Conservation (phyloP, 1,140 invertebrate genomes). For the Aphelenchoides fujianensis region DNA sequence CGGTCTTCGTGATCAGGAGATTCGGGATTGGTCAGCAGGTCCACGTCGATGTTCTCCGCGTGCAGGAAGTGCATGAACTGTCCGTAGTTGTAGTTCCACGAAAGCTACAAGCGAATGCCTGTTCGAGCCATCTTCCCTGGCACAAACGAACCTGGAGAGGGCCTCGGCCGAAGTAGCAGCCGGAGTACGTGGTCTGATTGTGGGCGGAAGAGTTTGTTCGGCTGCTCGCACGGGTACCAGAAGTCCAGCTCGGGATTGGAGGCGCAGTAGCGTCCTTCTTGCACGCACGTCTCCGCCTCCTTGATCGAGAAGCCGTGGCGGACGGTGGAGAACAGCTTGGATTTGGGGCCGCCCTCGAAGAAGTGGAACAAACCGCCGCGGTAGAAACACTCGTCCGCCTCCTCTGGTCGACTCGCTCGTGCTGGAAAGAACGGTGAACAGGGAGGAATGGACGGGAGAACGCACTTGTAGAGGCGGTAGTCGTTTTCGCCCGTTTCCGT, state of each 20-base stretch:
- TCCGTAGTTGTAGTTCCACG: slow-evolving; percentile 61
- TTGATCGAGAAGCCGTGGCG: slow-evolving; percentile 30
- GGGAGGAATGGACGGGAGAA: too few species aligned
- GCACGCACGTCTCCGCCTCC: slow-evolving; percentile 30
- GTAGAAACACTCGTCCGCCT: slow-evolving; percentile 56
- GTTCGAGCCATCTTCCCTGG: slow-evolving; percentile 4
- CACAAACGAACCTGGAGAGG: slow-evolving; percentile 51
- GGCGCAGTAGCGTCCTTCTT: slow-evolving; percentile 43
- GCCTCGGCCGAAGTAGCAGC: slow-evolving; percentile 56
- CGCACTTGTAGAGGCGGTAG: slow-evolving; percentile 25
- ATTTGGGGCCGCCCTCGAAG: slow-evolving; percentile 58
- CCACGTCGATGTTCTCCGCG: slow-evolving; percentile 49
- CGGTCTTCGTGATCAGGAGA: slow-evolving; percentile 53
- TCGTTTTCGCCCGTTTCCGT: slow-evolving; percentile 47
- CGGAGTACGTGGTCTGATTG: slow-evolving; percentile 22
- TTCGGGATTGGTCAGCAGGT: slow-evolving; percentile 52
- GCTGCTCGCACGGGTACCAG: slow-evolving; percentile 40
- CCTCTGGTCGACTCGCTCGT: not conserved
- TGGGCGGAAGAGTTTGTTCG: not conserved
- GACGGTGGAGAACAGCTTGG: slow-evolving; percentile 45
- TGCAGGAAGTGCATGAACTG: slow-evolving; percentile 50
- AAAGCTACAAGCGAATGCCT: slow-evolving; percentile 32
- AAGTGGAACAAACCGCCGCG: slow-evolving; percentile 58
- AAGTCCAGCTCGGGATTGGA: slow-evolving; percentile 33
- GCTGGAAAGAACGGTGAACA: not conserved